Evolutionary conservation across 1,140 invertebrate species (phyloP), one percentile per base, ranked within the genome.

Genomic region (Microvelia longipes): DNA sequence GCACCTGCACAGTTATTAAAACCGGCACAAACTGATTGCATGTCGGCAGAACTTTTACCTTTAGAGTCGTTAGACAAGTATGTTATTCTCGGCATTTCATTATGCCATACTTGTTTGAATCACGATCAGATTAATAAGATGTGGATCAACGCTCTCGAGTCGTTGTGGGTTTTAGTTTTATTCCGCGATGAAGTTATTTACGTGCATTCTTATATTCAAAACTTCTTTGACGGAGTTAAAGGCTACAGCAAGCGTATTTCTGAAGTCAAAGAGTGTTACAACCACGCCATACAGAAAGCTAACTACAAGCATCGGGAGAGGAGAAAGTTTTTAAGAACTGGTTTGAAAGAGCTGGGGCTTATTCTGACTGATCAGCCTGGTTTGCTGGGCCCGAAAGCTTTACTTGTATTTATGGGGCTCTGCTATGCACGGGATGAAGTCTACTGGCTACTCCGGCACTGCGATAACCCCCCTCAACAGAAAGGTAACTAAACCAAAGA

Each of bases 331-430:
- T 81, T 99, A 67, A 85, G 97, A 71, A 94, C 94, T 1, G 93
- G 96, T 1, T 80, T 99, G 1, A 96, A 96, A 80, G 97, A 99
- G 82, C 79, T 99, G 71, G 92, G 91, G 14, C 82, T 98, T 5
- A 93, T 99, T 71, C 87, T 99, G 74, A 93, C 94, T 15, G 98
- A 99, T 82, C 96, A 99, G 78, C 97, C 97, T 24, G 97, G 97
- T 2, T 82, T 99, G 11, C 80, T 99, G 19, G 98, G 96, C 0
- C 96, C 96, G 11, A 98, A 98, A 81, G 82, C 83, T 75, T 82
- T 99, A 30, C 87, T 97, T 75, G 92, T 98, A 73, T 93, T 98
- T 77, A 98, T 98, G 85, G 96, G 92, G 0, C 80, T 99, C 1
- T 94, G 93, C 73, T 91, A 95, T 80, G 89, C 95, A 0, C 85